phyloP scores from a whole-genome alignment of 2,797 vertebrate genomes.

The Dicrostonyx torquatus region DNA sequence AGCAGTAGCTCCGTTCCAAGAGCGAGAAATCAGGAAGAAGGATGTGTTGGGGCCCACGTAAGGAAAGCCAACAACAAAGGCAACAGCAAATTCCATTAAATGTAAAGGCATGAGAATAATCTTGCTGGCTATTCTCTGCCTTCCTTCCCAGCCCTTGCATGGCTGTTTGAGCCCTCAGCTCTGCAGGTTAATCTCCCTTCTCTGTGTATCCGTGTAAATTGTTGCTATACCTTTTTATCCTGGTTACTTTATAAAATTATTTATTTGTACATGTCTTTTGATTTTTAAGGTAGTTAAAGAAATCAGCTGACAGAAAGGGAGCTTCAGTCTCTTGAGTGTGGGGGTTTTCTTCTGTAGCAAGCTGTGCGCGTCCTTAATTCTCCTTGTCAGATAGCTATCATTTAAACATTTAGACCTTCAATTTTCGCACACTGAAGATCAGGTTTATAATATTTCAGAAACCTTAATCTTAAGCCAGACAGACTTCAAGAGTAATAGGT shows the following conservation, averaged over 20 bases:
- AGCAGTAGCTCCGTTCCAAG: neutral
- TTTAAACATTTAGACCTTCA: neutral
- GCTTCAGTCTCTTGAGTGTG: neutral
- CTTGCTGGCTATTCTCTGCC: neutral
- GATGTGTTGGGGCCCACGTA: neutral
- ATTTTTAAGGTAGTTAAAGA: neutral
- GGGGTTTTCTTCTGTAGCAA: neutral
- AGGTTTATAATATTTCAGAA: neutral
- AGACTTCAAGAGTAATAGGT: neutral
- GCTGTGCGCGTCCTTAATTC: neutral
- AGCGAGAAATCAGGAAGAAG: neutral
- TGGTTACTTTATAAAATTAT: neutral
- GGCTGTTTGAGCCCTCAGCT: neutral
- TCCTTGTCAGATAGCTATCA: neutral
- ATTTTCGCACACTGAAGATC: neutral
- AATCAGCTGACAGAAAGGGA: neutral
- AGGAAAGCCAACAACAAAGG: neutral
- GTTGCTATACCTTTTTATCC: neutral
- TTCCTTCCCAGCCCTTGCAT: neutral
- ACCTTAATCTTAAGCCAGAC: neutral
- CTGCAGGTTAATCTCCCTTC: neutral
- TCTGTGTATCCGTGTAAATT: neutral
- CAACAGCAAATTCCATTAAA: neutral
- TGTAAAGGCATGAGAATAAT: neutral
- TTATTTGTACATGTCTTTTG: neutral